Evolutionary conservation across 2,113 vertebrate genomes (phyloP).

Genomic region (Geothlypis trichas): DNA sequence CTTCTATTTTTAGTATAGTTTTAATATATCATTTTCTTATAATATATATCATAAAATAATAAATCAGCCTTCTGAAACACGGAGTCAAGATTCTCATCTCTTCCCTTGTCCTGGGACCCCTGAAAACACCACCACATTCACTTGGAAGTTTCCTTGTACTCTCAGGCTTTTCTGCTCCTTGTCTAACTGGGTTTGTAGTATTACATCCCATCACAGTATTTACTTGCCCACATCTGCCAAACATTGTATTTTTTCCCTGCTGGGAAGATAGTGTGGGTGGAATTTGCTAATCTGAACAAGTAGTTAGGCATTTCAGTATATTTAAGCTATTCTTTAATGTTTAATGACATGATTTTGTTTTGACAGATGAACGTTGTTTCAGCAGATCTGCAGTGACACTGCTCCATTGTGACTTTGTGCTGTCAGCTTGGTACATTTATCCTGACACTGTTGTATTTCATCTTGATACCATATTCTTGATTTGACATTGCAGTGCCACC

Average conservation of each 20-base stretch:
- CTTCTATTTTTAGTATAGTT: no score
- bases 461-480: conserved; percentile 44
- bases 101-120: no score
- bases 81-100: no score
- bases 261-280: background rate
- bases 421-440: conserved; percentile 51
- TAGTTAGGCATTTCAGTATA: background rate
- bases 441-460: conserved; percentile 51
- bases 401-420: conserved; percentile 47
- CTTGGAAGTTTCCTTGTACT: background rate
- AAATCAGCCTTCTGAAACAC: no score
- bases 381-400: conserved; percentile 27
- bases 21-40: no score
- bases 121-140: no score
- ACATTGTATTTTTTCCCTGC: background rate
- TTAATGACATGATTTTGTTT: conserved; percentile 23
- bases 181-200: background rate
- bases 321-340: conserved; percentile 17
- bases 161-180: fast-evolving
- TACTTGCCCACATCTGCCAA: background rate
- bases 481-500: conserved; percentile 56
- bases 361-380: conserved; percentile 51
- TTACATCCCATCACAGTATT: background rate
- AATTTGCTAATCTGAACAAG: conserved; percentile 1
- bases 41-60: no score